These are phyloP conservation scores for Clytia hemisphaerica DNA, from an alignment of 30 jellyfish, hydroid and myxozoan species.

Conservation along the genomic window DNA sequence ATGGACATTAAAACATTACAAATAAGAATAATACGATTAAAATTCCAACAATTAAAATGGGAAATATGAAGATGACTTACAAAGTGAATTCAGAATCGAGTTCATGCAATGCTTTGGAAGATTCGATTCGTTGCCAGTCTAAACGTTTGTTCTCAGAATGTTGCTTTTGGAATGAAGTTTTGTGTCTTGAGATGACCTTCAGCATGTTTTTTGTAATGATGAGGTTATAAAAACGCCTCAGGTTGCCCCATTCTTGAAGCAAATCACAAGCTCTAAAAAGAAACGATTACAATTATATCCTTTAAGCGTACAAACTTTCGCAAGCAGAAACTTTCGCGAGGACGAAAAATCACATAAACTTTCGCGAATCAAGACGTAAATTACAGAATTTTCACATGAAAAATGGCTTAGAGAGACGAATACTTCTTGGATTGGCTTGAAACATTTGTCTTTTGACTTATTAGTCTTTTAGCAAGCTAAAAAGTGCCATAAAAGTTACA, in stretches of 20 bases:
- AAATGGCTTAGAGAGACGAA: no score
- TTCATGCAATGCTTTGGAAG: slow-evolving; percentile 66
- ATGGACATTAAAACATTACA: no score
- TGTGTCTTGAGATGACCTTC: slow-evolving; percentile 37
- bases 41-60: no score
- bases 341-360: no score
- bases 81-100: slow-evolving; percentile 34
- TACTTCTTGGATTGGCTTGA: no score
- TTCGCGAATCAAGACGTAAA: no score
- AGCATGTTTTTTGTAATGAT: slow-evolving; percentile 48
- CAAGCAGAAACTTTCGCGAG: background rate
- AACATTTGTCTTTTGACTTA: no score
- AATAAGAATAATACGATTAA: no score
- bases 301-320: background rate
- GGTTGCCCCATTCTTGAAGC: slow-evolving; percentile 59
- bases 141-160: slow-evolving; percentile 1
- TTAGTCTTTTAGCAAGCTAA: no score
- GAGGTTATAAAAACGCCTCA: slow-evolving; percentile 67
- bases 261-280: slow-evolving; percentile 47
- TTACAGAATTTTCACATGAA: background rate
- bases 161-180: slow-evolving; percentile 35
- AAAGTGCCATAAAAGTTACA: no score
- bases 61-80: no score
- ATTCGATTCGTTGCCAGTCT: slow-evolving; percentile 70
- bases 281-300: background rate